These are phyloP conservation scores for Pelobates fuscus DNA, from an alignment of 2,113 vertebrate species.

Conservation along the genomic window DNA sequence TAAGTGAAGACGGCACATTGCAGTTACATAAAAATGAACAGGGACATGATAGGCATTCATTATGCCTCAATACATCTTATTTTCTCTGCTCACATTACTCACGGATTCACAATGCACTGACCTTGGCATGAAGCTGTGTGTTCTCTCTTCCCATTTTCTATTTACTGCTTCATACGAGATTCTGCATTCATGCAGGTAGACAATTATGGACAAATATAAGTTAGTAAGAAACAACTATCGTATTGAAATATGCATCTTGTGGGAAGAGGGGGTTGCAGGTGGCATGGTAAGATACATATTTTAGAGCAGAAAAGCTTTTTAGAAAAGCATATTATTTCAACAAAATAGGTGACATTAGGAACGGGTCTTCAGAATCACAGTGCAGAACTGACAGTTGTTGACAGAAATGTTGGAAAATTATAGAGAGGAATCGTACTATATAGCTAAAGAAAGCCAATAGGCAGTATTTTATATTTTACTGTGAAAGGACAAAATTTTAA, in stretches of 20 bases:
- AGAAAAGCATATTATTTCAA: not conserved
- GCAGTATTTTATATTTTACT: no score
- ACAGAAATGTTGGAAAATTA: no score
- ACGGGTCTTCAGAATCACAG: no score
- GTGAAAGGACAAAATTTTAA: no score
- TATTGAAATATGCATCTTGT: not conserved
- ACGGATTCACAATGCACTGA: not conserved
- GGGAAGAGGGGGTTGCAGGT: not conserved
- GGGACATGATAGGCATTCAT: conserved; percentile 17
- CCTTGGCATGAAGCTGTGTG: not conserved
- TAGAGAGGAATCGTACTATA: no score
- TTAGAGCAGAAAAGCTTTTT: not conserved
- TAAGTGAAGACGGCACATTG: no score
- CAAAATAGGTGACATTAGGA: no score
- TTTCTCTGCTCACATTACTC: not conserved
- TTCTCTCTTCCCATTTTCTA: not conserved
- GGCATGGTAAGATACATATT: not conserved
- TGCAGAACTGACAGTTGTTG: no score
- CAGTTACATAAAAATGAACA: no score
- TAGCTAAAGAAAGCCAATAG: no score
- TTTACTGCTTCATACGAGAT: not conserved
- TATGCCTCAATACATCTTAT: not conserved
- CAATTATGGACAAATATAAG: not conserved
- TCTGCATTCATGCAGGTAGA: not conserved
- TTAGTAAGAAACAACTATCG: not conserved